phyloP scores from a whole-genome alignment of 2,797 vertebrate species.

The Leptatherina wallacei region DNA sequence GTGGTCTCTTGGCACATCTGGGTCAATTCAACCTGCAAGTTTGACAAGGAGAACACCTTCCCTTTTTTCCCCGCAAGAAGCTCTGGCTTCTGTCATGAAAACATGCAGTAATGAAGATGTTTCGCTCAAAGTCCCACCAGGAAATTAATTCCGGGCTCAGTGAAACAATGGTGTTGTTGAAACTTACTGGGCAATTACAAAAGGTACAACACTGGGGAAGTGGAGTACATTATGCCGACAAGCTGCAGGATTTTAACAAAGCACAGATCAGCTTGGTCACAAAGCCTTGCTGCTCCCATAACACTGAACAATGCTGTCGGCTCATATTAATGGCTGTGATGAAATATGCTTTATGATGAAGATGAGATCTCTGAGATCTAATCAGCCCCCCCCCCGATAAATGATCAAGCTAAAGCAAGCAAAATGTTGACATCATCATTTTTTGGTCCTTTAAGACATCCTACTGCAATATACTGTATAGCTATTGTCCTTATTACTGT shows the following conservation, averaged over 20 bases:
- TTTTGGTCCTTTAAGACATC: slow-evolving; percentile 15
- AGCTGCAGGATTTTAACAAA: slow-evolving; percentile 46
- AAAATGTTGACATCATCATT: slow-evolving; percentile 40
- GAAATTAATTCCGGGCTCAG: slow-evolving; percentile 69
- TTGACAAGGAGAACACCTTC: slow-evolving; percentile 36
- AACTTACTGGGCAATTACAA: slow-evolving; percentile 57
- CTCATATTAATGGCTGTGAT: slow-evolving; percentile 38
- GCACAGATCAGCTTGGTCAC: slow-evolving; percentile 35
- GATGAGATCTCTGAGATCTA: slow-evolving; percentile 47
- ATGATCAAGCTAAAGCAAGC: slow-evolving; percentile 16
- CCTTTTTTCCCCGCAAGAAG: slow-evolving; percentile 43
- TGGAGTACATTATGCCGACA: slow-evolving; percentile 35
- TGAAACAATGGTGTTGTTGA: slow-evolving; percentile 59
- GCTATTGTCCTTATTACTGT: slow-evolving; percentile 26
- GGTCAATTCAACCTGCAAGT: slow-evolving; percentile 42
- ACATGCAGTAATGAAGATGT: slow-evolving; percentile 71
- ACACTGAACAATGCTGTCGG: slow-evolving; percentile 24
- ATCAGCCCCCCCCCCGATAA: slow-evolving; percentile 9
- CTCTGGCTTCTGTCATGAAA: slow-evolving; percentile 72
- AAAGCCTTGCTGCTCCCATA: background rate
- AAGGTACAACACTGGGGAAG: slow-evolving; percentile 31
- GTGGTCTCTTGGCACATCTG: slow-evolving; percentile 25
- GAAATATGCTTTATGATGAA: slow-evolving; percentile 35
- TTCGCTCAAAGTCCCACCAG: slow-evolving; percentile 64
- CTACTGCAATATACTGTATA: slow-evolving; percentile 1